phyloP scores from a whole-genome alignment of 2,797 vertebrate species.

The Lagorchestes hirsutus region DNA sequence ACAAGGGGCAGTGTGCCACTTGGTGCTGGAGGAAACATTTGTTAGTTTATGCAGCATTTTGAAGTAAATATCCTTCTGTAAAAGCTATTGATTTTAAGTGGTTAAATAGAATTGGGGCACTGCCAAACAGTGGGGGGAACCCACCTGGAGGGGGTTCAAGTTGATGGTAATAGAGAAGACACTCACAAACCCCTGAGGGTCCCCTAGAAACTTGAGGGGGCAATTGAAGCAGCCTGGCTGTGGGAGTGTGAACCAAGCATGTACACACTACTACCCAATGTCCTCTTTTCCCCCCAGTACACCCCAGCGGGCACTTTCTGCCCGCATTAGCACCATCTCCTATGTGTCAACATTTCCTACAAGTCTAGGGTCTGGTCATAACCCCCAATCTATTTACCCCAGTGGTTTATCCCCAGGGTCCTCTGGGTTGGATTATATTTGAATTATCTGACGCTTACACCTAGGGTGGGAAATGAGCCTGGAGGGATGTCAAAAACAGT shows the following conservation, averaged over 20 bases:
- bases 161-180: not conserved
- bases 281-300: not conserved
- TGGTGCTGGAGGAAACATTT: not conserved
- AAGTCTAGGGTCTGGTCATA: not conserved
- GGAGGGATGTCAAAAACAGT: not conserved
- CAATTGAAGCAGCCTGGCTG: not conserved
- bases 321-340: not conserved
- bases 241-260: not conserved
- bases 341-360: not conserved
- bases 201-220: not conserved
- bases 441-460: not conserved
- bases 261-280: not conserved
- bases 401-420: not conserved
- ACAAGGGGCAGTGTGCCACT: not conserved
- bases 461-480: not conserved
- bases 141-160: not conserved
- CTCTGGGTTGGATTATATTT: not conserved
- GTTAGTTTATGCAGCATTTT: not conserved
- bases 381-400: not conserved
- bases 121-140: not conserved
- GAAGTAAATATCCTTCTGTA: not conserved
- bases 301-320: not conserved
- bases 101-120: not conserved
- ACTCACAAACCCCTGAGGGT: not conserved
- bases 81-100: not conserved